Conservation (phyloP, 2,797 vertebrate genomes). For the Potorous gilbertii region DNA sequence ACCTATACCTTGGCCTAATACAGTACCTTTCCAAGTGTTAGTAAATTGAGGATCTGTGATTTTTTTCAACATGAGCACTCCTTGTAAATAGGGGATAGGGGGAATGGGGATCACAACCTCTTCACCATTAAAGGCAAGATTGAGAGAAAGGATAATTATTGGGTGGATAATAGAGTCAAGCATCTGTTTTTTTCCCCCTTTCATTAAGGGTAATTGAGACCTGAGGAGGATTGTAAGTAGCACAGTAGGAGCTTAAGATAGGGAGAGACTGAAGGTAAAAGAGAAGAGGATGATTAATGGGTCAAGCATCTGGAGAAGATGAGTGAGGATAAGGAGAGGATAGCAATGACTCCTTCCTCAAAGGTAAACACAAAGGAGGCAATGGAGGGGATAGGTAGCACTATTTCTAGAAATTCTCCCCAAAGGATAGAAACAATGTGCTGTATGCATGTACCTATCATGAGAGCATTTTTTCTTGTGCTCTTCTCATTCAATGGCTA, state of each 20-base stretch:
- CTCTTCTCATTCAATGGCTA: neutral
- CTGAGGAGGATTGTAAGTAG: neutral
- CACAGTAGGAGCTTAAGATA: neutral
- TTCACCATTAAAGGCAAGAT: neutral
- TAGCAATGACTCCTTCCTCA: neutral
- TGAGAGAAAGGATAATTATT: neutral
- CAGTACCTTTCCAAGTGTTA: neutral
- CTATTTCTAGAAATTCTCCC: neutral
- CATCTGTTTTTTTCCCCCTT: neutral
- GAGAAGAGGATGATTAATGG: neutral
- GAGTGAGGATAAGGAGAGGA: neutral
- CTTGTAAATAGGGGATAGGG: neutral
- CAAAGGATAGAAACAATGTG: neutral
- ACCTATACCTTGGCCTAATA: neutral
- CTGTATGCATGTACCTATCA: neutral
- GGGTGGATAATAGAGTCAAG: neutral
- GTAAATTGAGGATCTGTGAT: neutral
- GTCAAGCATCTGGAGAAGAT: neutral
- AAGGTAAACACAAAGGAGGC: neutral
- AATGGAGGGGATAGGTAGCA: neutral
- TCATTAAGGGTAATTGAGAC: neutral
- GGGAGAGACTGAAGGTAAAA: neutral
- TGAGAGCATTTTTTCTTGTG: neutral
- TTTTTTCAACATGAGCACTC: neutral
- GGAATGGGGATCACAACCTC: neutral